Evolutionary conservation across 2,113 vertebrate genomes (phyloP).

Genomic region (Apeltes quadracus): DNA sequence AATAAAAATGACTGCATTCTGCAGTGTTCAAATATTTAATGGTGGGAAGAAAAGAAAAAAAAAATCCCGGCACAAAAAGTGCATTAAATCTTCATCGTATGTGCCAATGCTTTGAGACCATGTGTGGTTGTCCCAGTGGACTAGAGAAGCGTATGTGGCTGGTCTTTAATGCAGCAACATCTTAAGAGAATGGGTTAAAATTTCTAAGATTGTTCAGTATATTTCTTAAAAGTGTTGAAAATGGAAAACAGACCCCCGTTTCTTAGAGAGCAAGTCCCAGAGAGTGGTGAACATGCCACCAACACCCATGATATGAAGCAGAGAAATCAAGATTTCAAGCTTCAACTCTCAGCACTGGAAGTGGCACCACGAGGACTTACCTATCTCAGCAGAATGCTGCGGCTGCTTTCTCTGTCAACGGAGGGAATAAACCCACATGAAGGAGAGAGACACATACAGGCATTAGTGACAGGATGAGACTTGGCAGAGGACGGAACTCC

Average conservation of each 20-base stretch:
- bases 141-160: background rate
- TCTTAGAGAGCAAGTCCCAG: conserved; percentile 45
- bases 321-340: conserved; percentile 57
- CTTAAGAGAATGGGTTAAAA: conserved; percentile 34
- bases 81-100: conserved; percentile 14
- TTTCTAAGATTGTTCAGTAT: conserved; percentile 54
- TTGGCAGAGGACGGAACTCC: conserved; percentile 66
- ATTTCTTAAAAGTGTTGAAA: background rate
- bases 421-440: conserved; percentile 78
- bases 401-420: conserved; percentile 82
- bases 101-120: background rate
- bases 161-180: conserved; percentile 35
- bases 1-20: conserved; percentile 7
- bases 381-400: conserved; percentile 78
- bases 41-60: background rate
- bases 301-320: conserved; percentile 58
- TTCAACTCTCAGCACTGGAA: conserved; percentile 58
- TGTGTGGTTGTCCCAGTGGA: background rate
- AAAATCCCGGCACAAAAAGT: conserved; percentile 15
- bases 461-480: conserved; percentile 78
- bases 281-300: conserved; percentile 57
- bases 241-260: conserved; percentile 25
- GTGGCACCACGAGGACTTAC: conserved; percentile 77
- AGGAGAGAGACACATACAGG: conserved; percentile 82
- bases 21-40: conserved; percentile 29